These are phyloP conservation scores for Anoplius nigerrimus DNA, from an alignment of 2,888 invertebrate genomes.

Conservation along the genomic window DNA sequence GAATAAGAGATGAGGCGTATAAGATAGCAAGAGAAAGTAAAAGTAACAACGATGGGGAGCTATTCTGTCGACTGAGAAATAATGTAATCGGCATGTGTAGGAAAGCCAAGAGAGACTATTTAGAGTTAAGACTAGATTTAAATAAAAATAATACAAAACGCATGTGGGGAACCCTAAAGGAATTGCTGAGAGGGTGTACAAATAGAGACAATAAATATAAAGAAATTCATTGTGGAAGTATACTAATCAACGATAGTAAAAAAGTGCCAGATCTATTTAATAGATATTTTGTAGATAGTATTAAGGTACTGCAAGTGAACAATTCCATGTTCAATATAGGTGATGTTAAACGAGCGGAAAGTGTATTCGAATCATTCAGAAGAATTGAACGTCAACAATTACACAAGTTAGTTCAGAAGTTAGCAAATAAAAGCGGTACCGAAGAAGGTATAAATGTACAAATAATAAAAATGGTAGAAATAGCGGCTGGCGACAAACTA, in stretches of 20 bases:
- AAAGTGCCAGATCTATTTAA: slow-evolving; percentile 7
- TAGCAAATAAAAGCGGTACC: slow-evolving; percentile 13
- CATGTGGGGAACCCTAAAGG: slow-evolving; percentile 14
- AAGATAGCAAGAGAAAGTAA: slow-evolving; percentile 11
- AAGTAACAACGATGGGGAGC: background rate
- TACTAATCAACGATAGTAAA: background rate
- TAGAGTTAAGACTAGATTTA: background rate
- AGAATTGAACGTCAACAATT: background rate
- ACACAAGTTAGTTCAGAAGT: background rate
- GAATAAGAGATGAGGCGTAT: slow-evolving; percentile 2
- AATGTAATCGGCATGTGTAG: background rate
- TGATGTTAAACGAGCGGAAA: background rate
- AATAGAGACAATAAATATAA: background rate
- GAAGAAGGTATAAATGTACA: slow-evolving; percentile 12
- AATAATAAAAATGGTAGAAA: no score
- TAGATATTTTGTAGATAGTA: slow-evolving; percentile 3
- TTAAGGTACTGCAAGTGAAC: background rate
- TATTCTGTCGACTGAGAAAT: slow-evolving; percentile 12
- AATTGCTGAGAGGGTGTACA: slow-evolving; percentile 16
- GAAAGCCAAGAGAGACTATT: slow-evolving; percentile 6
- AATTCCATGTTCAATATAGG: background rate
- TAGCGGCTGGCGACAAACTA: slow-evolving; percentile 19
- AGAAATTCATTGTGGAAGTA: no score
- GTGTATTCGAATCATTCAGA: no score
- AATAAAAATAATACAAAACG: slow-evolving; percentile 8